A percentile compares a stretch with the other conserved stretches of the same genome.
These are phyloP conservation scores for Peromyscus melanophrys DNA, from an alignment of 2,797 vertebrate species.

Conservation along the genomic window DNA sequence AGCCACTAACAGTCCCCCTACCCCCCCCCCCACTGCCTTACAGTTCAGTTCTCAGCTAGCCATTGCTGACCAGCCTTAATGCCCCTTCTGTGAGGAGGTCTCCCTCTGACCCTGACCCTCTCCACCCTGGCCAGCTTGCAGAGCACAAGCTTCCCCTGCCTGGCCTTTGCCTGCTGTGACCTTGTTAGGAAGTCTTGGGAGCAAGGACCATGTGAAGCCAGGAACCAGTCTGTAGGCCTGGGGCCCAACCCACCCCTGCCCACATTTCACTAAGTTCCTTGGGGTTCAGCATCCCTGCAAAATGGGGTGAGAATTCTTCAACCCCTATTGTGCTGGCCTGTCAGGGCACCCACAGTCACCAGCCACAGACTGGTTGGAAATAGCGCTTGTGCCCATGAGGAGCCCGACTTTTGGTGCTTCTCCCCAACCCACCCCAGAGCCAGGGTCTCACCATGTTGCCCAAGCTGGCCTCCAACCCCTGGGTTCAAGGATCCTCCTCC, in stretches of 20 bases:
- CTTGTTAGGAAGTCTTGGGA: neutral
- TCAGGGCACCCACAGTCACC: neutral
- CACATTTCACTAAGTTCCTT: neutral
- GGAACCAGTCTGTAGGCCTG: too few relatives aligned
- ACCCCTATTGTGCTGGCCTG: accelerated
- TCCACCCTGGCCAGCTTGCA: neutral
- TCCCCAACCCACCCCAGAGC: neutral
- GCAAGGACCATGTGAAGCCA: neutral
- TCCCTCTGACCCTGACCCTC: neutral
- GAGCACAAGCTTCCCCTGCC: neutral
- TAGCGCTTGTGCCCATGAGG: neutral
- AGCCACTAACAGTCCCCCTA: neutral
- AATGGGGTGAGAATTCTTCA: neutral
- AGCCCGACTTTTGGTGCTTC: neutral
- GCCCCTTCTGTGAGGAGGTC: neutral
- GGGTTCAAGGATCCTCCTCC: neutral
- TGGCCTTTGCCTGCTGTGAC: neutral
- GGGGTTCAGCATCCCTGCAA: neutral
- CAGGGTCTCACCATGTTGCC: neutral
- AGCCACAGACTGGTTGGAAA: neutral
- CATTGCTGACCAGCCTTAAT: neutral
- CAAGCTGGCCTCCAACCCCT: neutral
- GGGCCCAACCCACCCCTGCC: neutral
- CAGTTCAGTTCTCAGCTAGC: neutral
- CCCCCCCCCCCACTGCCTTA: neutral